phyloP scores from a whole-genome alignment of 1,140 invertebrate species.

The Brachionus sp. region DNA sequence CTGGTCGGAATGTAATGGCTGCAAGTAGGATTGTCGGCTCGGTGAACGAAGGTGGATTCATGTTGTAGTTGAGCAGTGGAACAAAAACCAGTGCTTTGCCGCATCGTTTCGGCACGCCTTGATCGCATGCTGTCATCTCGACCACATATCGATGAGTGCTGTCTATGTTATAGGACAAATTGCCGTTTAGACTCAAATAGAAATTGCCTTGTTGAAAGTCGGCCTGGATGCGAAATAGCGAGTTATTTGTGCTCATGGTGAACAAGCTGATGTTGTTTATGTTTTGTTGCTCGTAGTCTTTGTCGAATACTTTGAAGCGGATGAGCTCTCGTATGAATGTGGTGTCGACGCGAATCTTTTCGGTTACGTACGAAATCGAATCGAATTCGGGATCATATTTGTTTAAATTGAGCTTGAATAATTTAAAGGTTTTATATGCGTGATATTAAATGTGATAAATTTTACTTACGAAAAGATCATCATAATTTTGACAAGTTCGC shows the following conservation, averaged over 20 bases:
- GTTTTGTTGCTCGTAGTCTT: not conserved
- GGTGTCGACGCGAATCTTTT: conserved; percentile 16
- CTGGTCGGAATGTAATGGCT: not conserved
- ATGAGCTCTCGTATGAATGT: not conserved
- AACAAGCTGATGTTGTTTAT: conserved; percentile 1
- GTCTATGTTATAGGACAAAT: not conserved
- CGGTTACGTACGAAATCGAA: not conserved
- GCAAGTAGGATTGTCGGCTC: conserved; percentile 12
- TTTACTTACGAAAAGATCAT: conserved; percentile 8
- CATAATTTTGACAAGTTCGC: not conserved
- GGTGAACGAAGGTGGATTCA: not conserved
- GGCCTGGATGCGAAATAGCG: not conserved
- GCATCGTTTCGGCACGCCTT: conserved; percentile 11
- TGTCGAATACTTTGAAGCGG: conserved; percentile 13
- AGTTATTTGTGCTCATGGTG: not conserved
- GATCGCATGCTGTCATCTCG: conserved; percentile 27
- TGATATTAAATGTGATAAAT: too few relatives aligned
- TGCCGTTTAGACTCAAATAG: not conserved
- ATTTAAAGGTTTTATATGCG: not conserved
- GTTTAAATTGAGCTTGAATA: not conserved
- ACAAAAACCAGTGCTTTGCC: conserved; percentile 29
- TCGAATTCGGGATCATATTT: conserved; percentile 38
- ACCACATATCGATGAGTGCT: conserved; percentile 4
- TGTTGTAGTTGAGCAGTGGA: conserved; percentile 30
- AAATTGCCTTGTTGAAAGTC: not conserved